Evolutionary conservation across 2,888 invertebrate genomes (phyloP).

Genomic region (Lepidochrysops patricia): DNA sequence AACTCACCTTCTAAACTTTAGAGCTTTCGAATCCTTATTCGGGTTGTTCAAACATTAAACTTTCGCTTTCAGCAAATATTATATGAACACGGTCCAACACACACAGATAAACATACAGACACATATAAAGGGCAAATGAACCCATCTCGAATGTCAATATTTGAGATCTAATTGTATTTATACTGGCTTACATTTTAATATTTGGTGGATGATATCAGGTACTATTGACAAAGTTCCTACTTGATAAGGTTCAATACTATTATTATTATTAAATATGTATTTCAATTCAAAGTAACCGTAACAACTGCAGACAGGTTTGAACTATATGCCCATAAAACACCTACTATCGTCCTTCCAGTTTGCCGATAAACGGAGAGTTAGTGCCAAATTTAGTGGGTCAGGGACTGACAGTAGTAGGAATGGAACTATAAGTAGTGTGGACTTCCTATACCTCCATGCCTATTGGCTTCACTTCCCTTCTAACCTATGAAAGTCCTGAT

Average conservation of each 20-base stretch:
- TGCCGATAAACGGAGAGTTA: constrained; percentile 35
- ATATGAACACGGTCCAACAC: constrained; percentile 24
- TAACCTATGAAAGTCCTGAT: no score
- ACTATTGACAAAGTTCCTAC: no score
- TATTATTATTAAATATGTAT: no score
- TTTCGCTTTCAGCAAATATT: constrained; percentile 33
- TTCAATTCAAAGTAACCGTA: no score
- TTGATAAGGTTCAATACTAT: no score
- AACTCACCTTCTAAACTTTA: constrained; percentile 24
- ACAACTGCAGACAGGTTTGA: no score
- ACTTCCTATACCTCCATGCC: no score
- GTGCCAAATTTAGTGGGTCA: no score
- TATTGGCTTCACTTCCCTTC: no score
- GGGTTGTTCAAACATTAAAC: constrained; percentile 28
- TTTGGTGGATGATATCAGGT: neutral
- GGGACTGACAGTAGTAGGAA: no score
- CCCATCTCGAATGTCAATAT: neutral
- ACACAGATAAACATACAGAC: constrained; percentile 21
- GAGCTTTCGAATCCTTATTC: constrained; percentile 32
- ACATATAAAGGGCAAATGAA: constrained; percentile 18
- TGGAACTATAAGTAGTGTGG: no score
- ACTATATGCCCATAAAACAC: no score
- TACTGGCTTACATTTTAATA: neutral
- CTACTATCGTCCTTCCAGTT: constrained; percentile 27
- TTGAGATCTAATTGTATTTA: neutral